Evolutionary conservation across 2,113 vertebrate genomes (phyloP).

Genomic region (Elanoides forficatus): DNA sequence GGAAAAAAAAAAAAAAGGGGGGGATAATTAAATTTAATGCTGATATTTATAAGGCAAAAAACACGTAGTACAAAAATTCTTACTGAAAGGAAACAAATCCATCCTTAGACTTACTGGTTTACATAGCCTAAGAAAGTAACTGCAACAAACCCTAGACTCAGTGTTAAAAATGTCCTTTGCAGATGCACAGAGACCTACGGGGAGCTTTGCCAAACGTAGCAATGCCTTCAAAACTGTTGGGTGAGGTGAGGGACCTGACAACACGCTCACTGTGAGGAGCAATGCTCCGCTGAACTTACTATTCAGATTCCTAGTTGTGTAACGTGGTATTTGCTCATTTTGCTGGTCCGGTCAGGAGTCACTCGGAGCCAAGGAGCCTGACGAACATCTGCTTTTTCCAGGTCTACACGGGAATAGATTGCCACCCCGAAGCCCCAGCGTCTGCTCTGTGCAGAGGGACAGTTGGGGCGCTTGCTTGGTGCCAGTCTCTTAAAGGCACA

Average conservation of each 20-base stretch:
- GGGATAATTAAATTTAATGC: neutral
- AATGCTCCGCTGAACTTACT: neutral
- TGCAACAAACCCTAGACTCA: neutral
- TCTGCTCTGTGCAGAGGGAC: neutral
- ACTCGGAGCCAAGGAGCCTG: neutral
- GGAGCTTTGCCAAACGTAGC: neutral
- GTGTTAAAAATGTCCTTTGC: neutral
- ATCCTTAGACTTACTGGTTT: neutral
- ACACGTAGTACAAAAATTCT: neutral
- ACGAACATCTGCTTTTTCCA: conserved; percentile 31
- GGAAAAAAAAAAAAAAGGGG: neutral
- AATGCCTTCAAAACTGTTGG: neutral
- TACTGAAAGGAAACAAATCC: neutral
- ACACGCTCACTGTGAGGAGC: neutral
- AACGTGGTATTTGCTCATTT: neutral
- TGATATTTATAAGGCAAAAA: neutral
- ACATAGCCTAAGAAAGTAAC: neutral
- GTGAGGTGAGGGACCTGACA: neutral
- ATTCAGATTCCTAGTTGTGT: neutral
- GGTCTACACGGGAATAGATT: neutral
- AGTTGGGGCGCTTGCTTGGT: neutral
- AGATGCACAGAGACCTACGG: neutral
- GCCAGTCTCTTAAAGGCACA: conserved; percentile 24
- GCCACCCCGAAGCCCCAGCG: neutral
- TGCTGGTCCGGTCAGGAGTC: neutral